A percentile compares a stretch with the other conserved stretches of the same genome.
These are phyloP conservation scores for Urosaurus nigricauda DNA, from an alignment of 2,797 vertebrate genomes.

Conservation along the genomic window DNA sequence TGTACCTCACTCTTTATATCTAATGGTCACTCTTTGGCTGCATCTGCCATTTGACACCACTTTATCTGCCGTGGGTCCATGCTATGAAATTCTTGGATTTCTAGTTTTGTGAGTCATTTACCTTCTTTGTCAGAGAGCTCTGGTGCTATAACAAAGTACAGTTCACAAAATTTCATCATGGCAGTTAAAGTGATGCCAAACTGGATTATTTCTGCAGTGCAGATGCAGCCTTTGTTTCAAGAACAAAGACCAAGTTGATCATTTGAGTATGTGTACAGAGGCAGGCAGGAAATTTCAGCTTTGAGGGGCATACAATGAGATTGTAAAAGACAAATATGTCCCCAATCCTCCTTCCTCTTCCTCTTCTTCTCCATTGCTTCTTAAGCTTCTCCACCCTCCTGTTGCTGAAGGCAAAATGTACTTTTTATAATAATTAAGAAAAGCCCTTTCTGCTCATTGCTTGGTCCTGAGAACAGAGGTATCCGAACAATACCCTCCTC, in stretches of 20 bases:
- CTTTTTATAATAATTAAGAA: constrained; percentile 68
- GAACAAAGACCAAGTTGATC: neutral
- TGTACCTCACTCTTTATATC: neutral
- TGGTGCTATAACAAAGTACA: too few relatives aligned
- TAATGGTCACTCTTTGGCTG: neutral
- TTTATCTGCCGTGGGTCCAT: too few relatives aligned
- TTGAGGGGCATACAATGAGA: neutral
- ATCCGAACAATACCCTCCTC: constrained; percentile 68
- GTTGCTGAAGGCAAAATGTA: constrained; percentile 42
- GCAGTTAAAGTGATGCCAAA: too few relatives aligned
- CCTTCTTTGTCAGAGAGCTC: too few relatives aligned
- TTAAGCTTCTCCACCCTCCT: constrained; percentile 34
- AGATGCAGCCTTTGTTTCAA: neutral
- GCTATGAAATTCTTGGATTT: too few relatives aligned
- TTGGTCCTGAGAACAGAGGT: constrained; percentile 60
- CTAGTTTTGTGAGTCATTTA: too few relatives aligned
- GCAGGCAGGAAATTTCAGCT: neutral
- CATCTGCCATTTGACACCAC: too few relatives aligned
- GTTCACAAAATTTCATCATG: too few relatives aligned
- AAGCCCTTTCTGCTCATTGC: constrained; percentile 65
- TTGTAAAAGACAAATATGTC: constrained; percentile 30
- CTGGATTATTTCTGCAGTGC: too few relatives aligned
- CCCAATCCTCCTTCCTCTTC: neutral
- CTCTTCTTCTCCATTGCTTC: neutral
- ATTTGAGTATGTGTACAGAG: neutral